These are phyloP conservation scores for Parasteatoda lunata DNA, from an alignment of 2,888 invertebrate species.

Conservation along the genomic window DNA sequence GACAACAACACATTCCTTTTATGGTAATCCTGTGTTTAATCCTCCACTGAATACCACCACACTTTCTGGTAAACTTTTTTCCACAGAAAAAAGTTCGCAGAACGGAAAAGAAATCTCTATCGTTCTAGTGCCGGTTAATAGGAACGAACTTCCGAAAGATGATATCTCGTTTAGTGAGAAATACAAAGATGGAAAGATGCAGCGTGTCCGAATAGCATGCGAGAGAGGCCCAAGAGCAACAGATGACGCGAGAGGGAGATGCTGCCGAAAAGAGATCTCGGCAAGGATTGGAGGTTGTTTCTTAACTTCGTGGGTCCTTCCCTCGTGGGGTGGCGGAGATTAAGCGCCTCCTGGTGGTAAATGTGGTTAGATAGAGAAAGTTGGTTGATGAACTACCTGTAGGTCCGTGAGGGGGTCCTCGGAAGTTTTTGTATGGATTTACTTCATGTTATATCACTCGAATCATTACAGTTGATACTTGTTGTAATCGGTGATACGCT, in stretches of 20 bases:
- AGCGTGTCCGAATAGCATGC: background rate
- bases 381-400: constrained; percentile 2
- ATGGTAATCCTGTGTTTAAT: background rate
- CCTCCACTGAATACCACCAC: background rate
- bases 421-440: too few relatives aligned
- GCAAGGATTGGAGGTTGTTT: constrained; percentile 7
- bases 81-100: background rate
- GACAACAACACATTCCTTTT: constrained; percentile 8
- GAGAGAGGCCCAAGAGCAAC: constrained; percentile 9
- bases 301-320: constrained; percentile 1
- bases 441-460: too few relatives aligned
- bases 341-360: background rate
- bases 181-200: too few relatives aligned
- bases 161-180: too few relatives aligned
- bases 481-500: too few relatives aligned
- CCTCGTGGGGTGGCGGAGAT: background rate
- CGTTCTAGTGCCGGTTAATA: too few relatives aligned
- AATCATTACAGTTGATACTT: too few relatives aligned
- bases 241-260: constrained; percentile 15
- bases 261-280: constrained; percentile 2
- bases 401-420: background rate
- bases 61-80: background rate
- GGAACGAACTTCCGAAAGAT: too few relatives aligned
- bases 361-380: background rate
- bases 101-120: background rate